These are phyloP conservation scores for Heliconius cydno DNA, from an alignment of 2,888 invertebrate genomes.

Conservation along the genomic window DNA sequence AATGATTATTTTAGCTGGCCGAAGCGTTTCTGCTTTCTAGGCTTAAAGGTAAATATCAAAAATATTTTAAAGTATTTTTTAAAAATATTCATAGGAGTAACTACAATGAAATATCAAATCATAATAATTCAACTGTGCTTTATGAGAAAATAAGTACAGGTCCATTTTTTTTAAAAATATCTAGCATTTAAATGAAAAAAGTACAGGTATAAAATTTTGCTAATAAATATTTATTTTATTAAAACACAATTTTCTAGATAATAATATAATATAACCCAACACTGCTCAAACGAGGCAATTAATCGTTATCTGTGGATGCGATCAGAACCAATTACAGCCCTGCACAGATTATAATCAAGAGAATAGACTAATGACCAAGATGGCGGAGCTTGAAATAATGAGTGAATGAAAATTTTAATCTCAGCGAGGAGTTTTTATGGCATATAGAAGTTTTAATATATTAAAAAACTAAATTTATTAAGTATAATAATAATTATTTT, in stretches of 20 bases:
- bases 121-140: too few relatives aligned
- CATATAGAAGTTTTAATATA: not conserved
- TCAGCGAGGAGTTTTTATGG: constrained; percentile 16
- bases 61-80: too few relatives aligned
- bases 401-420: constrained; percentile 27
- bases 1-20: not conserved
- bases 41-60: not conserved
- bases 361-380: constrained; percentile 45
- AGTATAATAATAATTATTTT: too few relatives aligned
- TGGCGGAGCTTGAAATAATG: constrained; percentile 40
- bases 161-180: too few relatives aligned
- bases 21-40: not conserved
- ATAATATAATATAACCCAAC: constrained; percentile 13
- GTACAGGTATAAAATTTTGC: not conserved
- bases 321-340: constrained; percentile 43
- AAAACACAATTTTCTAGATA: not conserved
- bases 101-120: too few relatives aligned
- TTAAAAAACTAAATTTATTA: not conserved
- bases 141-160: too few relatives aligned
- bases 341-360: constrained; percentile 45
- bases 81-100: too few relatives aligned
- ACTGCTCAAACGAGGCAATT: constrained; percentile 37
- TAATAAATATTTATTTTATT: not conserved
- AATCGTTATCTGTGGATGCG: constrained; percentile 40
- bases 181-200: not conserved